A percentile compares a stretch with the other conserved stretches of the same genome.
phyloP scores from a whole-genome alignment of 2,113 vertebrate genomes.

The Empidonax alnorum region DNA sequence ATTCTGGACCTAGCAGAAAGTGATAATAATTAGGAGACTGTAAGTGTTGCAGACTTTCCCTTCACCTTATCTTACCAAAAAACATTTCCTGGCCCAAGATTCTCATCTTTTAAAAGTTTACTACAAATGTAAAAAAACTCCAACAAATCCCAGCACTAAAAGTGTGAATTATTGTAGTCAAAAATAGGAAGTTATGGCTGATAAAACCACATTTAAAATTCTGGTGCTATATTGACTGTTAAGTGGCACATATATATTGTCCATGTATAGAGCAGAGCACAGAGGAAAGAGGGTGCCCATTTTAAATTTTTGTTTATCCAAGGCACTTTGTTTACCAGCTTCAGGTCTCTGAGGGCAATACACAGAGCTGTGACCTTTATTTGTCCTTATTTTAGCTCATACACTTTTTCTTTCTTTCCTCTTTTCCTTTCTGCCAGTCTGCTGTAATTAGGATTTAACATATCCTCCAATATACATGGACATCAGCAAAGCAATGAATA shows the following conservation, averaged over 20 bases:
- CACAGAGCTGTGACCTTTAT: background rate
- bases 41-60: background rate
- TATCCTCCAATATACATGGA: background rate
- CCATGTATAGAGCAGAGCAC: background rate
- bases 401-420: background rate
- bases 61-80: background rate
- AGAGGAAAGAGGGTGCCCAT: background rate
- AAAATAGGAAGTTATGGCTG: background rate
- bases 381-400: background rate
- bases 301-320: background rate
- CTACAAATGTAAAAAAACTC: background rate
- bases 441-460: conserved; percentile 10
- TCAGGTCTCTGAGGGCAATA: background rate
- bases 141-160: background rate
- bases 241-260: background rate
- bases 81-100: background rate
- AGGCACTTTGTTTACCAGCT: background rate
- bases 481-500: background rate
- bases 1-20: background rate
- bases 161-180: background rate
- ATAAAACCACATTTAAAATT: background rate
- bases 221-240: background rate
- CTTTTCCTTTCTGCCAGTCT: background rate
- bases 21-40: background rate
- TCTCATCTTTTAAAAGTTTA: background rate